Conservation (phyloP, 2,888 invertebrate genomes). For the Lamproptera curius region DNA sequence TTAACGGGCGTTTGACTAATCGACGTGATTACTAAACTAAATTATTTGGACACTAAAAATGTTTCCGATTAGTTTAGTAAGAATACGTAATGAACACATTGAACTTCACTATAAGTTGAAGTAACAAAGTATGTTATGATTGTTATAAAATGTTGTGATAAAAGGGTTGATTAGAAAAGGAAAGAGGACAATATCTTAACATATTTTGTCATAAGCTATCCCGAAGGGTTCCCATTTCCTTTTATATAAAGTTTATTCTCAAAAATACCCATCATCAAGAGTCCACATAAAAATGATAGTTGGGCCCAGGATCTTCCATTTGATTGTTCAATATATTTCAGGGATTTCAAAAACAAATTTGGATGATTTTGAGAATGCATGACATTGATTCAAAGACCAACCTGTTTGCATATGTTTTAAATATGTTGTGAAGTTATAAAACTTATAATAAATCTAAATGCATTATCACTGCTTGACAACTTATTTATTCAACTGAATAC, state of each 20-base stretch:
- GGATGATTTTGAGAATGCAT: not conserved
- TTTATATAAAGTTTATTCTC: conserved; percentile 18
- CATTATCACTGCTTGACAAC: too few relatives aligned
- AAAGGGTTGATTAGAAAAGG: not conserved
- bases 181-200: not conserved
- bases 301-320: conserved; percentile 5
- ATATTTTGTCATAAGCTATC: not conserved
- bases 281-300: conserved; percentile 12
- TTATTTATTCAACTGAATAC: too few relatives aligned
- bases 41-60: too few relatives aligned
- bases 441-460: too few relatives aligned
- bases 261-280: conserved; percentile 15
- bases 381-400: not conserved
- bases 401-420: not conserved
- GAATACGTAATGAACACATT: too few relatives aligned
- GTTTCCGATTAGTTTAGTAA: too few relatives aligned
- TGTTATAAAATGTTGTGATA: not conserved
- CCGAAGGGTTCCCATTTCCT: conserved; percentile 5
- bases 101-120: too few relatives aligned
- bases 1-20: too few relatives aligned
- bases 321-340: conserved; percentile 8
- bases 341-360: conserved; percentile 9
- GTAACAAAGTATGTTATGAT: not conserved
- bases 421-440: too few relatives aligned
- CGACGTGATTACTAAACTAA: too few relatives aligned